Evolutionary conservation across 1,140 invertebrate genomes (phyloP), one percentile per base, ranked within the genome.

Genomic region (Drosophila lini): DNA sequence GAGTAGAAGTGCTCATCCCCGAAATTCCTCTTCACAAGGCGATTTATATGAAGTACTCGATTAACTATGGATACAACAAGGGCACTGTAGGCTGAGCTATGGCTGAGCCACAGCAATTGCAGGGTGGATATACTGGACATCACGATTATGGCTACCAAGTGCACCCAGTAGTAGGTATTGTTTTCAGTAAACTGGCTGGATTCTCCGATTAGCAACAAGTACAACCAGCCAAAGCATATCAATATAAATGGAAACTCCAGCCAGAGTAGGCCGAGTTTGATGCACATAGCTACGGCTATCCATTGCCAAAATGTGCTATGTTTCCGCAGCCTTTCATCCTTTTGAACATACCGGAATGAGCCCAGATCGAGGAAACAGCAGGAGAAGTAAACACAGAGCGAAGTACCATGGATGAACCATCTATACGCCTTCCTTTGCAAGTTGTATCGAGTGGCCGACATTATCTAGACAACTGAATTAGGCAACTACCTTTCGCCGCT

Each of bases 291-390:
- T 0, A 50, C 1, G 11, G 44, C 32, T n/a, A 15, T 22, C 65
- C 65, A 73, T 32, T 60, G 55, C 65, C 55, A 71, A 25, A 25
- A 42, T 10, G 34, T 60, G 11, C 40, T 40, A 9, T 70, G 25
- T 25, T 25, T 60, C 11, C 36, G 31, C 7, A 73, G 4, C 19
- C 9, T 38, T 19, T 34, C 19, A 22, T 2, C 11, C 9, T 16
- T 10, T 19, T 3, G 3, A 28, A 9, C 19, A 52, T 61, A 74
- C 13, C 55, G 70, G 10, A 74, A 71, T 1, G 70, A 61, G 13
- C 55, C 70, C 47, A 74, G 25, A 45, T 60, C 25, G 8, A 61
- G 40, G 11, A 74, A 19, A 22, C 67, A 47, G 19, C 68, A 74
- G 0, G 41, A 28, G 16, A 42, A 22, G n/a, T 71, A 55, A 1